Evolutionary conservation across 1,140 invertebrate genomes (phyloP).

Genomic region (Eumeta japonica): DNA sequence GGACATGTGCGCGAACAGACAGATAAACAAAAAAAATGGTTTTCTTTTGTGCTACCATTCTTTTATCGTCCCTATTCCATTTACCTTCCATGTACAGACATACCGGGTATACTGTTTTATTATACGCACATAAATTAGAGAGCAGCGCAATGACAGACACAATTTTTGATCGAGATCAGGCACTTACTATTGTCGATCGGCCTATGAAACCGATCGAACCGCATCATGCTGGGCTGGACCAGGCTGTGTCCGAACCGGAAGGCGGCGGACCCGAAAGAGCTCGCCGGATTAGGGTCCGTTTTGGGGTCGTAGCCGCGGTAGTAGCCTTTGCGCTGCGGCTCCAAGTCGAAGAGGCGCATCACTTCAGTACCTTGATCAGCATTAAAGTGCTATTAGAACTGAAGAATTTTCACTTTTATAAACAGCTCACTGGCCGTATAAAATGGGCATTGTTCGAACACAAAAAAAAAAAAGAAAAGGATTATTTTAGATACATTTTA

Average conservation of each 20-base stretch:
- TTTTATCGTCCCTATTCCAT: too few species aligned
- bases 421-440: too few species aligned
- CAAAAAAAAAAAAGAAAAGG: conserved; percentile 2
- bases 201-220: conserved; percentile 65
- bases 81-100: too few species aligned
- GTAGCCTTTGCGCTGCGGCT: conserved; percentile 63
- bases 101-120: too few species aligned
- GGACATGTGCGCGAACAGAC: too few species aligned
- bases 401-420: too few species aligned
- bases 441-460: too few species aligned
- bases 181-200: conserved; percentile 67
- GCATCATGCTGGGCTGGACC: conserved; percentile 74
- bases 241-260: conserved; percentile 94
- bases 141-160: too few species aligned
- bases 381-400: too few species aligned
- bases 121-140: too few species aligned
- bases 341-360: conserved; percentile 70
- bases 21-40: conserved; percentile 5
- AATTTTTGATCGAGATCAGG: not conserved
- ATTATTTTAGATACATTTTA: not conserved
- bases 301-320: conserved; percentile 74
- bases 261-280: conserved; percentile 93
- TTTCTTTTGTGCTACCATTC: too few species aligned
- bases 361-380: conserved; percentile 69
- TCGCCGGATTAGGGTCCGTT: conserved; percentile 84